Evolutionary conservation across 2,113 vertebrate genomes (phyloP), one percentile per base, ranked within the genome.

Genomic region (Rhizomys pruinosus): DNA sequence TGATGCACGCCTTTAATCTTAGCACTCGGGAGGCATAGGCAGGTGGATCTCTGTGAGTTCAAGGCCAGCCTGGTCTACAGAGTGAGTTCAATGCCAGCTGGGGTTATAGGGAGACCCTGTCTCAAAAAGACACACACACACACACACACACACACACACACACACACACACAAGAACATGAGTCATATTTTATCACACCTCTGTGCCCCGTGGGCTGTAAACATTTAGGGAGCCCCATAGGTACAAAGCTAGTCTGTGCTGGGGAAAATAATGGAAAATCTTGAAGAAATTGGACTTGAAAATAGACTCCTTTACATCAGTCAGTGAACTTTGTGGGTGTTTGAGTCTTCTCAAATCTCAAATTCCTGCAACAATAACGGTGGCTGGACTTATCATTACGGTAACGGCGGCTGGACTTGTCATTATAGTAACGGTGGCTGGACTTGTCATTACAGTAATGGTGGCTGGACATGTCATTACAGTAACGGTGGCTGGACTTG

Each of bases 171-270:
- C 61, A 89, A 90, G 77, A 94, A 42, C 57, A 32, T n/a, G 68
- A 93, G 80, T 94, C 84, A 90, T 52, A 88, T 87, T 96, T 96
- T 97, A n/a, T 97, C 92, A 97, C 92, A 92, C 93, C 89, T 96
- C 55, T 93, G 34, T 96, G 80, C 96, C 97, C 96, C 96, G 95
- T 94, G 97, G 90, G 92, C 87, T 34, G 76, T 96, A 96, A 98
- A 97, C 68, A 93, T 97, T 97, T 97, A 96, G 87, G 90, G 1
- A 82, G 93, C 97, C 89, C 97, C 91, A 78, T 89, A 95, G 96
- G 90, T 66, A 92, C 82, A 96, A 92, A 94, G 57, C 77, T 97
- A 23, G 88, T 92, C 37, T 96, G 82, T 93, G 68, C 59, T 95
- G 74, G 81, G 73, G n/a, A 88, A 93, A 91, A 94, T 94, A 93